These are phyloP conservation scores for Ptychoptera albimana DNA, from an alignment of 2,888 invertebrate genomes.

Conservation along the genomic window DNA sequence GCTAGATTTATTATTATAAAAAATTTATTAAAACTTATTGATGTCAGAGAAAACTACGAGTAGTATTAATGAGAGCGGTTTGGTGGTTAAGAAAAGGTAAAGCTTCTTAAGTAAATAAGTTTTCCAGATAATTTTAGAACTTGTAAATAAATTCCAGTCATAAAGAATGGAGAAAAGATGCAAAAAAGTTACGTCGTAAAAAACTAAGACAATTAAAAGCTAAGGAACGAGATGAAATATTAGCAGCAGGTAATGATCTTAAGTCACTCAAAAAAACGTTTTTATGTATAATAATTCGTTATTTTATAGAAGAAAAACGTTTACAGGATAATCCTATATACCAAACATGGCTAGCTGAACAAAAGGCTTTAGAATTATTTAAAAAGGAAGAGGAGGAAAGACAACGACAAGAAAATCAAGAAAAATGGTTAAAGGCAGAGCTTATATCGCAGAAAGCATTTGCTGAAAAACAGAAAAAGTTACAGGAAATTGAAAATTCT, in stretches of 20 bases:
- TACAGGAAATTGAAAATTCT: conserved; percentile 37
- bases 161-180: conserved; percentile 53
- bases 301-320: neutral
- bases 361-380: conserved; percentile 36
- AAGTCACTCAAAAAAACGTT: too few species aligned
- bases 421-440: conserved; percentile 53
- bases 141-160: neutral
- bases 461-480: conserved; percentile 39
- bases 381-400: conserved; percentile 37
- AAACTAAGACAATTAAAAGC: conserved; percentile 44
- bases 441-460: conserved; percentile 46
- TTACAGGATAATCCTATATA: conserved; percentile 32
- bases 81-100: too few species aligned
- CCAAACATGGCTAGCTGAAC: conserved; percentile 35
- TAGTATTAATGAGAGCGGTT: too few species aligned
- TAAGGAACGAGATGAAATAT: conserved; percentile 34
- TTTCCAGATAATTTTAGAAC: too few species aligned
- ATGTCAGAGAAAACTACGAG: too few species aligned
- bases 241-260: conserved; percentile 23
- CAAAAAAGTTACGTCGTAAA: conserved; percentile 56
- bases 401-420: conserved; percentile 38
- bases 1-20: too few species aligned
- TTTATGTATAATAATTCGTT: too few species aligned
- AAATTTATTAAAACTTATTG: too few species aligned
- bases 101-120: too few species aligned